A percentile compares a stretch with the other conserved stretches of the same genome.
Evolutionary conservation across 37 sponge, comb jelly and placozoan species (phyloP).

Genomic region (Oscarella lobularis): DNA sequence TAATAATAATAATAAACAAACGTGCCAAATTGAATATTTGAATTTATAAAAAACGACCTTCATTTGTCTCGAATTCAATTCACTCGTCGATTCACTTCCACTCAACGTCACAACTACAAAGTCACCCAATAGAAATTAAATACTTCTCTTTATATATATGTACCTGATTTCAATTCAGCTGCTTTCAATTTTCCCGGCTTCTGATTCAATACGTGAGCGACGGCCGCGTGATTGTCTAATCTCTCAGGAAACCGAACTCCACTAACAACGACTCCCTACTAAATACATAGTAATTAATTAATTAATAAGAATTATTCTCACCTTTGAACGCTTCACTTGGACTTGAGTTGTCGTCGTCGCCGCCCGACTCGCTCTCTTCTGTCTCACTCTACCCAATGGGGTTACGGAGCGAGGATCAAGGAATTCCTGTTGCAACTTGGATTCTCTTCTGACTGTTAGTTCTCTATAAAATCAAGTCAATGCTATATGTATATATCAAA

Average conservation of each 20-base stretch:
- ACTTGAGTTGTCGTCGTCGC: too few relatives aligned
- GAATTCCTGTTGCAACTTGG: too few relatives aligned
- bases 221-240: not conserved
- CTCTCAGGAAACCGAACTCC: not conserved
- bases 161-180: not conserved
- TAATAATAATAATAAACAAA: not conserved
- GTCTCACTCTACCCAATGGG: not conserved
- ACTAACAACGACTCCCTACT: not conserved
- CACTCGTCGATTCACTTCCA: not conserved
- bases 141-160: too few relatives aligned
- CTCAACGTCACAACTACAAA: too few relatives aligned
- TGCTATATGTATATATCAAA: too few relatives aligned
- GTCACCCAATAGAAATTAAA: too few relatives aligned
- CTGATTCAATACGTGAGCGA: not conserved
- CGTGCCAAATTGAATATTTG: not conserved
- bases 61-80: not conserved
- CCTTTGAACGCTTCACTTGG: not conserved
- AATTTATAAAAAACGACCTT: not conserved
- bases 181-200: not conserved
- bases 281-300: too few relatives aligned
- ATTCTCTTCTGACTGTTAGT: too few relatives aligned
- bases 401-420: constrained; percentile 1
- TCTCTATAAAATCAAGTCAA: too few relatives aligned
- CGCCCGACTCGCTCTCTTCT: too few relatives aligned
- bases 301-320: too few relatives aligned